Evolutionary conservation across 2,113 vertebrate genomes (phyloP).

Genomic region (Leiothrix lutea): DNA sequence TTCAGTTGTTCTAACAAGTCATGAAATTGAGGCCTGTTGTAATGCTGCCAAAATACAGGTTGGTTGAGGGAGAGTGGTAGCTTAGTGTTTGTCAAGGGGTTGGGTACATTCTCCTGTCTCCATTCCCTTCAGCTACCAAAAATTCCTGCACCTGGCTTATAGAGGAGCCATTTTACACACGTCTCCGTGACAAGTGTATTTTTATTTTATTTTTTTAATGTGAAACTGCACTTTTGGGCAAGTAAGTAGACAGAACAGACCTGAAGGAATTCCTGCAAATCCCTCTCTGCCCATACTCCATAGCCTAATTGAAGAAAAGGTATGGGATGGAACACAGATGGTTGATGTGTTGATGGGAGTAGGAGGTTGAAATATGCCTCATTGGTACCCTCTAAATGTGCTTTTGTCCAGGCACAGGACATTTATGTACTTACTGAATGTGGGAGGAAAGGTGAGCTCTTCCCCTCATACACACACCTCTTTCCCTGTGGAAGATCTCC

Average conservation of each 20-base stretch:
- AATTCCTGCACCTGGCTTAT: background rate
- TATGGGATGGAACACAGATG: fast-evolving
- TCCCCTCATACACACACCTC: fast-evolving
- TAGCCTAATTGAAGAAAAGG: background rate
- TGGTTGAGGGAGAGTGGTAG: background rate
- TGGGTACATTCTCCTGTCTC: background rate
- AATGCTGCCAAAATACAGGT: background rate
- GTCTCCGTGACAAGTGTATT: background rate
- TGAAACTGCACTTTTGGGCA: background rate
- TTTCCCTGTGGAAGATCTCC: background rate
- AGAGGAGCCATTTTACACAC: background rate
- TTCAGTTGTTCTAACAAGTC: background rate
- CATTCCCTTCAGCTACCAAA: background rate
- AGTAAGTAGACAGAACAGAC: background rate
- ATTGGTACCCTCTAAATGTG: background rate
- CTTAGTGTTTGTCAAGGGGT: background rate
- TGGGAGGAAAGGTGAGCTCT: background rate
- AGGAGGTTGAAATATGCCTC: background rate
- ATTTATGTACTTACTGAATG: background rate
- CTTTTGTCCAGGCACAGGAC: background rate
- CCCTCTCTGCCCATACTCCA: background rate
- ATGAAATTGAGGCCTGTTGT: background rate
- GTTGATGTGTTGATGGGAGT: background rate
- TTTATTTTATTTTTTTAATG: background rate
- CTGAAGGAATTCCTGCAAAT: background rate